Percentiles rank a stretch among this genome's conserved stretches.
These are phyloP conservation scores for Gobiocypris rarus DNA, from an alignment of 2,113 vertebrate species.

Conservation along the genomic window DNA sequence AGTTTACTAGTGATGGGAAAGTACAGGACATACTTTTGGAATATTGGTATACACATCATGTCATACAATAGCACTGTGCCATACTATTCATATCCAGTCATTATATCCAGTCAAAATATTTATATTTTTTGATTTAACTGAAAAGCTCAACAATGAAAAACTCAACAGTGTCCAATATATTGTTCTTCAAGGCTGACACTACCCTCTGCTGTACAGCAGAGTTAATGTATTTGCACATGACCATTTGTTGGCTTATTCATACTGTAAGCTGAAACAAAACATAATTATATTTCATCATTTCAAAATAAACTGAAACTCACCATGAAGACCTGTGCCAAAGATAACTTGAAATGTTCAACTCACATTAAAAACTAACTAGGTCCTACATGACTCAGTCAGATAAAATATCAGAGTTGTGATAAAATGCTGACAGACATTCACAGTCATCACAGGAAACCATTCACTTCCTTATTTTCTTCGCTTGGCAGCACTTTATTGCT, in stretches of 20 bases:
- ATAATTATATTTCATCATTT: not conserved
- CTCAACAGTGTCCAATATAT: not conserved
- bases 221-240: not conserved
- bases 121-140: not conserved
- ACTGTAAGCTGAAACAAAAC: not conserved
- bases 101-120: too few relatives aligned
- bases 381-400: not conserved
- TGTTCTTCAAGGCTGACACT: conserved; percentile 7
- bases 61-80: not conserved
- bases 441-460: conserved; percentile 14
- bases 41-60: not conserved
- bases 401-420: not conserved
- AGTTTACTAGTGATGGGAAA: not conserved
- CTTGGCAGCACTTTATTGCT: not conserved
- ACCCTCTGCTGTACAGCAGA: conserved; percentile 44
- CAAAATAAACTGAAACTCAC: not conserved
- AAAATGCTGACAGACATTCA: not conserved
- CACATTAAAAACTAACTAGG: not conserved
- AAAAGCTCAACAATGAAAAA: not conserved
- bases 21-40: not conserved
- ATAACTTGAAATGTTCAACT: not conserved
- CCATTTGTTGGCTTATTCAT: not conserved
- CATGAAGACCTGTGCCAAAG: not conserved
- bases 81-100: not conserved
- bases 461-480: not conserved